Evolutionary conservation across 1,140 invertebrate species (phyloP), one percentile per base, ranked within the genome.

Genomic region (Aphidius gifuensis): DNA sequence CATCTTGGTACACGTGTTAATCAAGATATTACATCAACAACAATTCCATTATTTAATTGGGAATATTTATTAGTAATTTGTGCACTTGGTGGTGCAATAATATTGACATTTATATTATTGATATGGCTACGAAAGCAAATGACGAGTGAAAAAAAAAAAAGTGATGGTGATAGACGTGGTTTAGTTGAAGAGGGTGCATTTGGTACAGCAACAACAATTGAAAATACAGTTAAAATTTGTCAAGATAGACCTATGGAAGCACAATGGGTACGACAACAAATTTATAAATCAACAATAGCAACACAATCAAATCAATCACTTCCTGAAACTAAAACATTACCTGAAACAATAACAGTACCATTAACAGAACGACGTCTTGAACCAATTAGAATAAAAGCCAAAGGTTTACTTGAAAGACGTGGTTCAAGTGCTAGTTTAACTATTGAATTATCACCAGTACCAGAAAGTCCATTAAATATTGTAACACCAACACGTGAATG

Each of bases 401-500:
- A 91, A 67, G 87, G 88, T 47, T 73, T 91, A 3, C 74, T 92
- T 8, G 89, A 93, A 77, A 82, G 91, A 11, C 83, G 91, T 49
- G 92, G 92, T 59, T 94, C 92, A 8, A 94, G 92, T 75, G 92
- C 92, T 5, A 93, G 90, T 56, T 81, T 96, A 1, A 95, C 92
- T 4, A 85, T 94, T 69, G 81, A 83, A 64, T 57, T 85, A 67
- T 59, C 83, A 72, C 74, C 83, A 66, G 65, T 83, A 66, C 78
- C 71, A 58, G 71, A 84, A 70, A 66, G 81, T 76, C 65, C 85
- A 73, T 74, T 80, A 46, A 70, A 81, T 66, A 84, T 76, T 55
- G 76, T 81, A 5, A 80, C 80, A 5, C 80, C 80, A 6, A 80
- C 78, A 0, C 73, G 74, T n/a, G 79, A 81, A 62, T 81, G 86